Percentiles rank a stretch among this genome's conserved stretches.
phyloP scores from a whole-genome alignment of 1,140 invertebrate genomes.

The Bombyx mandarina region DNA sequence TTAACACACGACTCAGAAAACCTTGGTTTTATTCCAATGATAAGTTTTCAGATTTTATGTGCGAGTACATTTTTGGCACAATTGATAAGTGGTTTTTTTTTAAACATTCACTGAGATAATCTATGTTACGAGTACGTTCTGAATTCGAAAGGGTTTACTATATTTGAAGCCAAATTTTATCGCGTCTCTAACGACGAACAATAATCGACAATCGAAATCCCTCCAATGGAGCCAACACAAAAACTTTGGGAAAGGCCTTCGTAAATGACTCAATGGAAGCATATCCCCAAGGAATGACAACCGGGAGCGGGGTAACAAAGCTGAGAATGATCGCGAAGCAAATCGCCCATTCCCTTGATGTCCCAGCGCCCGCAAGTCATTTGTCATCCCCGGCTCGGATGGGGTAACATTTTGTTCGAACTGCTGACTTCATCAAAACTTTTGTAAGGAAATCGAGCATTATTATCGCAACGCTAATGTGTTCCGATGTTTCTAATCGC shows the following conservation, averaged over 20 bases:
- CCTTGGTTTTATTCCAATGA: no score
- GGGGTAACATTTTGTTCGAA: constrained; percentile 59
- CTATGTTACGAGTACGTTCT: no score
- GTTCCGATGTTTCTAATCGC: constrained; percentile 10
- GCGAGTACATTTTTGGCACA: no score
- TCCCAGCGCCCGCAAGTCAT: constrained; percentile 34
- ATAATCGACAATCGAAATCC: no score
- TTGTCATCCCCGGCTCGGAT: constrained; percentile 55
- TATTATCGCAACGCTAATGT: constrained; percentile 40
- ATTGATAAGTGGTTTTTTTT: no score
- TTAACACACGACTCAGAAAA: no score
- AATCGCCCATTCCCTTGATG: constrained; percentile 55
- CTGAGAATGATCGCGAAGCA: constrained; percentile 39
- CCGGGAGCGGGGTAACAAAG: constrained; percentile 19
- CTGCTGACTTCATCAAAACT: constrained; percentile 51
- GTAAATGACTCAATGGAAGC: constrained; percentile 12
- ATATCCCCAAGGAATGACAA: constrained; percentile 18
- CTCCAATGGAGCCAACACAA: no score
- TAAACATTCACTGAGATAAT: no score
- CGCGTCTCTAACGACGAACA: no score
- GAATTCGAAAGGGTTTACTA: no score
- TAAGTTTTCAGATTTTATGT: no score
- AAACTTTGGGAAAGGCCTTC: background rate
- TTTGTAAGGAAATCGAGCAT: constrained; percentile 42
- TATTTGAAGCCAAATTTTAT: no score